Conservation (phyloP, 2,888 invertebrate genomes). For the Drosophila ochracea region DNA sequence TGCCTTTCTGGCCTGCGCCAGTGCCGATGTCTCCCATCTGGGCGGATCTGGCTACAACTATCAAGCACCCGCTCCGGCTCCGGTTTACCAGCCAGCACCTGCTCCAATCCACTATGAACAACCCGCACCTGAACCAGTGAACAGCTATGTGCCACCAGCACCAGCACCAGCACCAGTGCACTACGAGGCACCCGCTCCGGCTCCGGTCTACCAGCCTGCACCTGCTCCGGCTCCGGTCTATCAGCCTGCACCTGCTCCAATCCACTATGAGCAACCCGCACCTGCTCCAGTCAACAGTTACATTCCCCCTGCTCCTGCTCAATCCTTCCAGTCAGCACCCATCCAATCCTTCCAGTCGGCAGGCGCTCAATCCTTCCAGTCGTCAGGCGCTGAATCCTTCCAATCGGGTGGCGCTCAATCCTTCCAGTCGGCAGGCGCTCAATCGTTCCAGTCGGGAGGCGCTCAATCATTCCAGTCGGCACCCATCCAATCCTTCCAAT, state of each 20-base stretch:
- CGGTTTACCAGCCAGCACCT: slow-evolving; percentile 48
- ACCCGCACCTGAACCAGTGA: slow-evolving; percentile 38
- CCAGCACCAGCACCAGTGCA: slow-evolving; percentile 28
- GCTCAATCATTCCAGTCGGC: slow-evolving; percentile 22
- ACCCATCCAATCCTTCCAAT: slow-evolving; percentile 9
- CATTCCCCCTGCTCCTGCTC: slow-evolving; percentile 59
- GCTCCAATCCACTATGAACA: slow-evolving; percentile 23
- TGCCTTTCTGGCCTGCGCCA: slow-evolving; percentile 74
- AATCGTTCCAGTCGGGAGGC: slow-evolving; percentile 28
- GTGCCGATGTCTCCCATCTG: slow-evolving; percentile 78
- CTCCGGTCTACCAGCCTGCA: slow-evolving; percentile 25
- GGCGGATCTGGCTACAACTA: slow-evolving; percentile 67
- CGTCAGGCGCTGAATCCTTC: slow-evolving; percentile 8
- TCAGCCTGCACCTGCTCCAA: slow-evolving; percentile 17
- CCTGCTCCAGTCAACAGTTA: slow-evolving; percentile 53
- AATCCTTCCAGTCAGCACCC: slow-evolving; percentile 40
- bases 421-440: slow-evolving; percentile 21
- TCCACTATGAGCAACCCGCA: not conserved
- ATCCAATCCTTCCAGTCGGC: slow-evolving; percentile 22
- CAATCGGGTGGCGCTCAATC: slow-evolving; percentile 31
- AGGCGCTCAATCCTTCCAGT: slow-evolving; percentile 17
- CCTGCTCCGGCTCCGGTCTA: slow-evolving; percentile 32
- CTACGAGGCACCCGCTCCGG: slow-evolving; percentile 27
- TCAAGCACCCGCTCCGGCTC: slow-evolving; percentile 56
- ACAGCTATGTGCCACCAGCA: too few species aligned